A percentile compares a stretch with the other conserved stretches of the same genome.
Conservation (phyloP, 1,140 invertebrate species). For the Wiebesia pumilae region DNA sequence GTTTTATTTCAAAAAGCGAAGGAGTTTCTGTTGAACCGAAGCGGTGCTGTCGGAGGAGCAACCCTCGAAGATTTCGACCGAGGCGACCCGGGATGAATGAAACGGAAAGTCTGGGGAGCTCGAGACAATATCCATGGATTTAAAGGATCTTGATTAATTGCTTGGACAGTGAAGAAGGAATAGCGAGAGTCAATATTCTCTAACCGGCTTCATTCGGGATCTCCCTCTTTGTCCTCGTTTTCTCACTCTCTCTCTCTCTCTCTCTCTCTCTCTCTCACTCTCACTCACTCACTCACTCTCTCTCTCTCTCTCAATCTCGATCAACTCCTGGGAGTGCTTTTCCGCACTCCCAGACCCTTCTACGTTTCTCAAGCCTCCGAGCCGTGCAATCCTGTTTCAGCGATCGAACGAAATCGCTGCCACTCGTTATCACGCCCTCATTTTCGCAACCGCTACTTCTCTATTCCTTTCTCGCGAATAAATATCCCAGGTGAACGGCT, state of each 20-base stretch:
- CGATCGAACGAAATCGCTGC: not conserved
- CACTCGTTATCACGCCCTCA: too few relatives aligned
- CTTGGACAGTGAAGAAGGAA: conserved; percentile 34
- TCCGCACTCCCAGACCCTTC: not conserved
- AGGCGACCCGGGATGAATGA: not conserved
- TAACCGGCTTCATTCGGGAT: not conserved
- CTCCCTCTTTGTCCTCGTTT: too few relatives aligned
- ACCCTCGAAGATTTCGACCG: not conserved
- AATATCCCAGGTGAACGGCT: not conserved
- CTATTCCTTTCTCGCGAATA: not conserved
- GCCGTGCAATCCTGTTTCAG: not conserved
- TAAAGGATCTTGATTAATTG: conserved; percentile 43
- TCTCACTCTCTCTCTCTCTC: not conserved
- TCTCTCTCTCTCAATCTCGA: not conserved
- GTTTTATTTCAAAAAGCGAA: not conserved
- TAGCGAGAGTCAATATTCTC: conserved; percentile 31
- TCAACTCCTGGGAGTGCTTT: not conserved
- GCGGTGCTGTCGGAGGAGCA: not conserved
- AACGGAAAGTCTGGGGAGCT: not conserved
- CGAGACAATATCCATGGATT: conserved; percentile 40
- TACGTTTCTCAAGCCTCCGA: not conserved
- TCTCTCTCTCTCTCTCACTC: conserved; percentile 7
- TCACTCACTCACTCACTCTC: not conserved
- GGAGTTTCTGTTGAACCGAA: too few relatives aligned
- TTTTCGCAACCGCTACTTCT: not conserved